Percentiles rank a stretch among this genome's conserved stretches.
phyloP scores from a whole-genome alignment of 1,140 invertebrate species.

The Musca vetustissima region DNA sequence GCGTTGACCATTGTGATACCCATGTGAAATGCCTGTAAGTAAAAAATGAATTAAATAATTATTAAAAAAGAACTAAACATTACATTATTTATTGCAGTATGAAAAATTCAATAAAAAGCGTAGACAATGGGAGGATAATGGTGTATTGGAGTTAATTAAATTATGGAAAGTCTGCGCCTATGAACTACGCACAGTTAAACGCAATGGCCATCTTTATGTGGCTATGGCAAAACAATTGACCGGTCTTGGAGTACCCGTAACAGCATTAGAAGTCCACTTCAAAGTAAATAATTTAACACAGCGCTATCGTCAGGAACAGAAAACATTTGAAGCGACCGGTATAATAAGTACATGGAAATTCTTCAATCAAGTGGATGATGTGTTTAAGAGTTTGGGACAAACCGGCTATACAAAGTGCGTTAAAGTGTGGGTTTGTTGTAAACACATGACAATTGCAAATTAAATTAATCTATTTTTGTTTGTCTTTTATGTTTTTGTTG shows the following conservation, averaged over 20 bases:
- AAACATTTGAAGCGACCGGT: slow-evolving; percentile 51
- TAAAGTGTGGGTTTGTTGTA: not conserved
- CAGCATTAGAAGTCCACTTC: slow-evolving; percentile 53
- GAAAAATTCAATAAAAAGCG: slow-evolving; percentile 56
- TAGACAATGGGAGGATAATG: slow-evolving; percentile 56
- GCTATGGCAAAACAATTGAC: slow-evolving; percentile 51
- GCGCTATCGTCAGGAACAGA: slow-evolving; percentile 52
- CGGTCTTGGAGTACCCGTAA: slow-evolving; percentile 49
- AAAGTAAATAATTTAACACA: slow-evolving; percentile 55
- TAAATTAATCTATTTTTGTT: not conserved
- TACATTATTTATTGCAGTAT: slow-evolving; percentile 36
- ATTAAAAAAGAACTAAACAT: not conserved
- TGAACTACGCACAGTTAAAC: slow-evolving; percentile 55
- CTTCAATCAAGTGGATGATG: slow-evolving; percentile 54
- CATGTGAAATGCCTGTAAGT: slow-evolving; percentile 56
- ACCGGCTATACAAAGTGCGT: slow-evolving; percentile 48
- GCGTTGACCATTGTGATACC: slow-evolving; percentile 48
- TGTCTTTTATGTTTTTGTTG: not conserved
- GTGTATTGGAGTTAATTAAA: slow-evolving; percentile 53
- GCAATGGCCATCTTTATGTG: slow-evolving; percentile 55
- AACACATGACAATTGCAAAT: not conserved
- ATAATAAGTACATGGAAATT: slow-evolving; percentile 55
- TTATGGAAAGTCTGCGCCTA: slow-evolving; percentile 56
- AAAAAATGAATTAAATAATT: not conserved
- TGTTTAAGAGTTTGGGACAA: slow-evolving; percentile 52